Evolutionary conservation across 2,888 invertebrate genomes (phyloP).

Genomic region (Cremastinae sp.): DNA sequence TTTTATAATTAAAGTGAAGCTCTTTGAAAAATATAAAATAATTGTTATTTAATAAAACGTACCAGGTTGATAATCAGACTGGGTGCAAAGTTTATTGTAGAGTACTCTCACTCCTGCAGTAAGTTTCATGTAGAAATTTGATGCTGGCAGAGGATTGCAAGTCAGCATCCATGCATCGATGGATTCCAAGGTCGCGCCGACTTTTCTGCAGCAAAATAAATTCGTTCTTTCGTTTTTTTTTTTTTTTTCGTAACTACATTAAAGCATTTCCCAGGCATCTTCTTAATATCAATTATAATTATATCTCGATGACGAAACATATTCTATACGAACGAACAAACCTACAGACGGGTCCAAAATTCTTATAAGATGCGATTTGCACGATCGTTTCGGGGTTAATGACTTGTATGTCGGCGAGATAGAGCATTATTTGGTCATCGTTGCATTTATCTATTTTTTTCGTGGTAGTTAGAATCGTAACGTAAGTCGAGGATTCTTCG

Average conservation of each 20-base stretch:
- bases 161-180: constrained; percentile 78
- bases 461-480: constrained; percentile 9
- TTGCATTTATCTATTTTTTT: constrained; percentile 70
- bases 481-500: constrained; percentile 19
- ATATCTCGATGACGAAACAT: too few relatives aligned
- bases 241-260: too few relatives aligned
- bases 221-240: too few relatives aligned
- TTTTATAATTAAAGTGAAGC: background rate
- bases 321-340: constrained; percentile 54
- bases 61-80: constrained; percentile 63
- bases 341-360: constrained; percentile 78
- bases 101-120: constrained; percentile 80
- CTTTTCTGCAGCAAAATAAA: constrained; percentile 69
- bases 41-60: constrained; percentile 30
- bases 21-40: background rate
- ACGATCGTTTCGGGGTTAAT: constrained; percentile 83
- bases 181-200: constrained; percentile 75
- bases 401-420: constrained; percentile 81
- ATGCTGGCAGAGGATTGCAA: constrained; percentile 77
- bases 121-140: constrained; percentile 81
- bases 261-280: too few relatives aligned
- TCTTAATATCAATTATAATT: too few relatives aligned
- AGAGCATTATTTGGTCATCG: constrained; percentile 80
- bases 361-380: constrained; percentile 78
- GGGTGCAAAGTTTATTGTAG: constrained; percentile 79